Evolutionary conservation across 2,888 invertebrate genomes (phyloP), one percentile per base, ranked within the genome.

Genomic region (Prenolepis imparis): DNA sequence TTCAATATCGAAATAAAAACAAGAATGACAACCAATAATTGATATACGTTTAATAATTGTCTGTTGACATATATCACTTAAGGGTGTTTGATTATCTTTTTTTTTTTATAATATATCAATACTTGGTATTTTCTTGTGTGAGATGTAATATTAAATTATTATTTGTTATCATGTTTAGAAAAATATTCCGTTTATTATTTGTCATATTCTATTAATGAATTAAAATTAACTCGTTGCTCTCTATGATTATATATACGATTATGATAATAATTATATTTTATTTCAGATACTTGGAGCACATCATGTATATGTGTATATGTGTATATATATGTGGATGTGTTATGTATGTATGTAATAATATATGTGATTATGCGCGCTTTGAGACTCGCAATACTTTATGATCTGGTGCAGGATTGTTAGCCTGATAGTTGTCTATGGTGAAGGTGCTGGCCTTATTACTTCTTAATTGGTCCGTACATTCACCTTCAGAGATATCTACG

Each of bases 361-460:
- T 32, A 6, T 28, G n/a, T 1, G 39, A 24, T 12, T 12, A 18
- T 3, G 12, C n/a, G 59, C 78, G n/a, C 78, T 44, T 80, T 48
- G 4, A 59, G 24, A 3, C 36, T 36, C 0, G 78, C 72, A 80
- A 59, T 44, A 44, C 78, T 36, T 36, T 44, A 57, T 61, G 59
- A 44, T 61, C 9, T 18, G 70, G 15, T 24, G 72, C 18, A 78
- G 12, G 18, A 44, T 2, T 44, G 44, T 0, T 9, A 66, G 4
- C 24, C 18, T 52, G 18, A 36, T 41, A 6, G 18, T n/a, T 8
- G 52, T 39, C 44, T 63, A 72, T 32, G 28, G 72, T 80, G 85
- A 87, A 88, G 82, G 85, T 81, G 78, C 68, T 81, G 87, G 84
- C 85, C 88, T 87, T 87, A 63, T 87, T 87, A 83, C 64, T 81